A percentile compares a stretch with the other conserved stretches of the same genome.
Conservation (phyloP, 2,797 vertebrate genomes). For the Diceros bicornis region DNA sequence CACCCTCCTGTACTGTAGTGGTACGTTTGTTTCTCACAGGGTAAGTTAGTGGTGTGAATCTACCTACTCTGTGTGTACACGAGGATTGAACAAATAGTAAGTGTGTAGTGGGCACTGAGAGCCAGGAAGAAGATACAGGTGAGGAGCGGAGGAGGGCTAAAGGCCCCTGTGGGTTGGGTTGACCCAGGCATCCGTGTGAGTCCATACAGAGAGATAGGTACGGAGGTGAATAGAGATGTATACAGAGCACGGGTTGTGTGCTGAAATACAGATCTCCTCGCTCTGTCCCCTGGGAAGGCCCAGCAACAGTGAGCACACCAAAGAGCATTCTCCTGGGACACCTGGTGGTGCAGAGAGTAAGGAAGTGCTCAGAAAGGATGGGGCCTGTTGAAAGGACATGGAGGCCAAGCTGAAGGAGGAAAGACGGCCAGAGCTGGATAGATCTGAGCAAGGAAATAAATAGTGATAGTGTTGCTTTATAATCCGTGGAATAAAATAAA, state of each 20-base stretch:
- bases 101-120: neutral
- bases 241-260: neutral
- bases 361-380: neutral
- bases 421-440: neutral
- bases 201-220: neutral
- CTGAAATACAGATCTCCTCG: fast-evolving
- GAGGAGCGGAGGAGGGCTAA: neutral
- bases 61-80: too few relatives aligned
- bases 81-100: too few relatives aligned
- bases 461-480: fast-evolving
- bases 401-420: too few relatives aligned
- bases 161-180: neutral
- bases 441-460: too few relatives aligned
- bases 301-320: neutral
- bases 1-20: neutral
- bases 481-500: neutral
- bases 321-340: too few relatives aligned
- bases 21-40: neutral
- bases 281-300: neutral
- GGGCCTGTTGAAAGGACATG: fast-evolving
- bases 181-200: neutral
- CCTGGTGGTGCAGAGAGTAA: neutral
- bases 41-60: too few relatives aligned
- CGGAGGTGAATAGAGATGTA: neutral
- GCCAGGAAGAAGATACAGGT: neutral